A percentile compares a stretch with the other conserved stretches of the same genome.
Evolutionary conservation across 2,797 vertebrate genomes (phyloP).

Genomic region (Myotis planiceps): DNA sequence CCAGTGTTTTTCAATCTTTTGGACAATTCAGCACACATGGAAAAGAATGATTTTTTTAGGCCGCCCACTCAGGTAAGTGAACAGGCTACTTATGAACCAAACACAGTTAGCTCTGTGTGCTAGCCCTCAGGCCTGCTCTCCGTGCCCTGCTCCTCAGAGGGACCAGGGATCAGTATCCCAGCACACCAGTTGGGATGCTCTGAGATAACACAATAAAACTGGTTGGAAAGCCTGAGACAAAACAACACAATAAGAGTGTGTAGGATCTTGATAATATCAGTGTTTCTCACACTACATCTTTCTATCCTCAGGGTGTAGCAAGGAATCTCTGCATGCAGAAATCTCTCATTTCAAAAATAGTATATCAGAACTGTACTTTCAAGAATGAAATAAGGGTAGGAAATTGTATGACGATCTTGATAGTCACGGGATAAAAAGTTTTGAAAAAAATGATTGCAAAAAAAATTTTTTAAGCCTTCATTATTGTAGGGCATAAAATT

Average conservation of each 20-base stretch:
- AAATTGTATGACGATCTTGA: not conserved
- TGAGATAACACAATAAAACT: not conserved
- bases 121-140: not conserved
- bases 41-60: not conserved
- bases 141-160: not conserved
- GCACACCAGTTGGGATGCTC: not conserved
- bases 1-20: conserved; percentile 22
- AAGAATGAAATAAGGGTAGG: not conserved
- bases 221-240: not conserved
- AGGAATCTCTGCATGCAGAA: not conserved
- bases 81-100: not conserved
- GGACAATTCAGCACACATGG: not conserved
- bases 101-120: not conserved
- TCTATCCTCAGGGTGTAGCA: not conserved
- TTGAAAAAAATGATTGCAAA: not conserved
- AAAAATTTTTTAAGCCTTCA: not conserved
- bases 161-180: not conserved
- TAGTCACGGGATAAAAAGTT: not conserved
- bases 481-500: not conserved
- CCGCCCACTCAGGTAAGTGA: not conserved
- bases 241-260: not conserved
- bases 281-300: not conserved
- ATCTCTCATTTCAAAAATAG: not conserved
- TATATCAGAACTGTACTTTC: not conserved
- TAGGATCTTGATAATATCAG: not conserved